Conservation (phyloP, 2,797 vertebrate species). For the Simalia tracyae region DNA sequence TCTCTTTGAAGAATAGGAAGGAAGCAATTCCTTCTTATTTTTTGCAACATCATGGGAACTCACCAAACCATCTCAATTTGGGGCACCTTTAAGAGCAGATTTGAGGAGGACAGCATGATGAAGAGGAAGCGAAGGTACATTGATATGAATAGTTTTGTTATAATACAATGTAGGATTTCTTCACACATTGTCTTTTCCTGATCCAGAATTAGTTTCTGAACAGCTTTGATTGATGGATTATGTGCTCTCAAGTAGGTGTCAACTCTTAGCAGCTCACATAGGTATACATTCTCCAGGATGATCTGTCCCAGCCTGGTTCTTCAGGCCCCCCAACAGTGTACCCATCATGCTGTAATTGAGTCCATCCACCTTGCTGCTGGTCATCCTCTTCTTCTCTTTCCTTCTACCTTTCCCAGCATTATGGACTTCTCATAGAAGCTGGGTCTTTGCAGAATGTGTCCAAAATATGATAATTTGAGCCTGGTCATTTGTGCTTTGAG, state of each 20-base stretch:
- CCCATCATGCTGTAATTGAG: background rate
- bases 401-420: background rate
- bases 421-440: background rate
- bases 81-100: background rate
- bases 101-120: background rate
- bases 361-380: background rate
- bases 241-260: background rate
- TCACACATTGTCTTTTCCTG: background rate
- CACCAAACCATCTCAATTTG: background rate
- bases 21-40: background rate
- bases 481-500: background rate
- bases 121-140: background rate
- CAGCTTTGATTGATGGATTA: background rate
- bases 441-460: background rate
- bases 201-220: background rate
- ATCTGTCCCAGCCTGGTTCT: background rate
- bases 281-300: background rate
- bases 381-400: background rate
- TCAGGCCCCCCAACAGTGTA: background rate
- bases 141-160: background rate
- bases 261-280: background rate
- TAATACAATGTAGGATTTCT: background rate
- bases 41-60: background rate
- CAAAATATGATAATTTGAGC: background rate
- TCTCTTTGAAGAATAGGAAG: background rate